Evolutionary conservation across 2,113 vertebrate species (phyloP).

Genomic region (Arizona elegans): DNA sequence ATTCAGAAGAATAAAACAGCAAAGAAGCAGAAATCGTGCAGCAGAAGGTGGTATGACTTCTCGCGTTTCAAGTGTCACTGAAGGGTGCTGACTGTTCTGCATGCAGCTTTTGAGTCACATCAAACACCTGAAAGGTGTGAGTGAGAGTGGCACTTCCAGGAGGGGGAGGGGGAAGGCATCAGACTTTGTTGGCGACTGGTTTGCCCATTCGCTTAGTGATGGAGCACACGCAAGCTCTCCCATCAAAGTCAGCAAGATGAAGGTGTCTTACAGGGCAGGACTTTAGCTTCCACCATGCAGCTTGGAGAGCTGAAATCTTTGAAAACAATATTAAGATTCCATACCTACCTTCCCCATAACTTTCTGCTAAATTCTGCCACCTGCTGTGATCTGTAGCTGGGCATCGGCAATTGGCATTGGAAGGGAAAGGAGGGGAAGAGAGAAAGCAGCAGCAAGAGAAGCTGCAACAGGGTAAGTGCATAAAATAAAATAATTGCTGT

Average conservation of each 20-base stretch:
- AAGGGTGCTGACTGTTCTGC: neutral
- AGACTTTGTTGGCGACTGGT: neutral
- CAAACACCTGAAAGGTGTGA: neutral
- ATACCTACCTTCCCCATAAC: neutral
- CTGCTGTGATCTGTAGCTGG: neutral
- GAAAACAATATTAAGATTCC: neutral
- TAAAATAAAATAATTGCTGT: constrained; percentile 72
- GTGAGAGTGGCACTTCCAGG: neutral
- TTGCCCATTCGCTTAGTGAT: neutral
- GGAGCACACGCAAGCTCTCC: neutral
- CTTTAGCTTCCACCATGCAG: neutral
- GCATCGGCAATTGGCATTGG: constrained; percentile 18
- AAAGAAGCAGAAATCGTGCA: neutral
- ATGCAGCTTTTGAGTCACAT: neutral
- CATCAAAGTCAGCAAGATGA: neutral
- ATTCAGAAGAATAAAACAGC: neutral
- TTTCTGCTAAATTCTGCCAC: neutral
- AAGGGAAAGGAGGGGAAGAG: constrained; percentile 34
- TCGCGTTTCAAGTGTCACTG: neutral
- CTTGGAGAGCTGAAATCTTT: neutral
- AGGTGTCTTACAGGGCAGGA: neutral
- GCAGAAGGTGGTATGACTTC: neutral
- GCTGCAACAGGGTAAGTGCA: constrained; percentile 40
- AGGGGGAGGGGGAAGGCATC: neutral
- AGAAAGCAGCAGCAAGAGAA: neutral